Conservation (phyloP, 2,888 invertebrate genomes). For the Lutraria lutraria region DNA sequence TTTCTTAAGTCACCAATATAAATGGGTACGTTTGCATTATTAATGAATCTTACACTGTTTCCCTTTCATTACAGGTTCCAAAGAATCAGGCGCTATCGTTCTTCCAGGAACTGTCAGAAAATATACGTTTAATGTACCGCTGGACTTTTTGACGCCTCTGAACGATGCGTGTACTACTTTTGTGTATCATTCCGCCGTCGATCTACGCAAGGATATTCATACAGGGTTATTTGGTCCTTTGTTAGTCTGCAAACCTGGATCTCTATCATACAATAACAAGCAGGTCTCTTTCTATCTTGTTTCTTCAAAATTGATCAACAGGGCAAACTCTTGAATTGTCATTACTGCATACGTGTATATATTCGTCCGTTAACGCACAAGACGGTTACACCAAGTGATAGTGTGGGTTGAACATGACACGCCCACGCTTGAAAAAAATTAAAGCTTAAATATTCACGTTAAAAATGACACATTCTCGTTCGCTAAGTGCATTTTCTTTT, state of each 20-base stretch:
- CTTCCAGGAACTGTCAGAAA: conserved; percentile 56
- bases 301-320: too few species aligned
- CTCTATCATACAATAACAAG: conserved; percentile 36
- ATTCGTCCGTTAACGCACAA: too few species aligned
- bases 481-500: too few species aligned
- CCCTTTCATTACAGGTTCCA: conserved; percentile 4
- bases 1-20: too few species aligned
- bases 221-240: conserved; percentile 74
- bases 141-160: conserved; percentile 45
- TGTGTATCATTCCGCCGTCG: conserved; percentile 74
- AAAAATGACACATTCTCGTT: too few species aligned
- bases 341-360: too few species aligned
- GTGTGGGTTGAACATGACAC: too few species aligned
- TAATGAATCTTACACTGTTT: not conserved
- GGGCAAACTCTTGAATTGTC: too few species aligned
- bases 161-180: conserved; percentile 69
- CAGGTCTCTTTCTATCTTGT: conserved; percentile 10
- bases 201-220: conserved; percentile 69
- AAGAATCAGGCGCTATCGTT: conserved; percentile 48
- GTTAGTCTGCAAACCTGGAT: conserved; percentile 70
- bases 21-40: too few species aligned
- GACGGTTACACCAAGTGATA: too few species aligned
- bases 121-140: conserved; percentile 62
- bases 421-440: too few species aligned
- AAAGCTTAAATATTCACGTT: too few species aligned